These are phyloP conservation scores for Sericinus montela DNA, from an alignment of 2,888 invertebrate species.

Conservation along the genomic window DNA sequence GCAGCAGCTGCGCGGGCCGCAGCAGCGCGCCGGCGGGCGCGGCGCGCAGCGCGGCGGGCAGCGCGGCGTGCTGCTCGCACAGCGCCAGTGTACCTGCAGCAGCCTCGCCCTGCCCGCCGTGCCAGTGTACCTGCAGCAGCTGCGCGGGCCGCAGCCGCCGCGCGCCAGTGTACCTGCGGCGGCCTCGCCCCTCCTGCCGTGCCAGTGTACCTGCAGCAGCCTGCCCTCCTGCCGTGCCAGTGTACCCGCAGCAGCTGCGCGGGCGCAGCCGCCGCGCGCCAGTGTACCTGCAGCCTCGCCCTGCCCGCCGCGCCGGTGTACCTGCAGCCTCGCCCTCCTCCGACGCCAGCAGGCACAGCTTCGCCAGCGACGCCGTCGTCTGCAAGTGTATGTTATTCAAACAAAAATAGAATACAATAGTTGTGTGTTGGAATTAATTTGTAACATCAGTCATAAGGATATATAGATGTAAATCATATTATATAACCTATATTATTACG, in stretches of 20 bases:
- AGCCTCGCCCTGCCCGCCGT: not conserved
- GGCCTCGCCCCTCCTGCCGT: conserved; percentile 28
- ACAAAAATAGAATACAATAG: no score
- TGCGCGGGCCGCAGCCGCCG: no score
- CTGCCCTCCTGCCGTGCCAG: no score
- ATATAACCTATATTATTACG: no score
- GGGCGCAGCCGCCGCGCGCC: conserved; percentile 50
- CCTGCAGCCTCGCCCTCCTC: conserved; percentile 56
- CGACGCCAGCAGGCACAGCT: conserved; percentile 84
- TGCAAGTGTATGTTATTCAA: conserved; percentile 27
- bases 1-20: conserved; percentile 20
- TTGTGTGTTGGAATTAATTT: no score
- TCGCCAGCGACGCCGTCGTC: conserved; percentile 85
- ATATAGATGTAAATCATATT: no score
- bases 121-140: no score
- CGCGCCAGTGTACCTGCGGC: conserved; percentile 4
- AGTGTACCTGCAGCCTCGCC: no score
- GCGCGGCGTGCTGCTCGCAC: conserved; percentile 84
- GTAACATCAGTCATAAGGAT: no score
- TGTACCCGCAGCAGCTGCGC: conserved; percentile 57
- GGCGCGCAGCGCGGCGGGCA: conserved; percentile 85
- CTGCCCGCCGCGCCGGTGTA: no score
- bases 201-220: conserved; percentile 58
- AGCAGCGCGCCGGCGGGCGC: conserved; percentile 31
- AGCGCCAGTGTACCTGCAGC: conserved; percentile 46